Evolutionary conservation across 2,888 invertebrate genomes (phyloP), one percentile per base, ranked within the genome.

Genomic region (Stenolophus ochropezus): DNA sequence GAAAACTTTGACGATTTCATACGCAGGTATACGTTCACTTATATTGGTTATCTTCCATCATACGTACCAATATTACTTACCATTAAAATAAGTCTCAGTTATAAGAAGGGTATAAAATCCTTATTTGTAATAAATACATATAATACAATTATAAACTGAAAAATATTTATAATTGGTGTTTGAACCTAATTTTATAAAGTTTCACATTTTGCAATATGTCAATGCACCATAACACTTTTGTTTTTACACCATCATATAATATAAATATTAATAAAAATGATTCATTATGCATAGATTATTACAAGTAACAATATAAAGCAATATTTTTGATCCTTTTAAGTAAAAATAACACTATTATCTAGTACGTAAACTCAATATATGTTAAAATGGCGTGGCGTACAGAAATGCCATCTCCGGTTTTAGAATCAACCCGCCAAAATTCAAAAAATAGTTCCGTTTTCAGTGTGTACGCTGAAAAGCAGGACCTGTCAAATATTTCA

Each of bases 321-420:
- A 33, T 20, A 69, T 6, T 18, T 69, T n/a, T 14, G 0, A 21
- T n/a, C 20, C 11, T 0, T 73, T 18, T 58, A 58, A 56, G 56
- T 73, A 58, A 73, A 80, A 80, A 80, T 58, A 73, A 14, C 53
- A 53, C 56, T 33, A 56, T 53, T 20, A 23, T 73, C 53, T 27
- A 56, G 58, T 80, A 80, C 73, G 80, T 80, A 80, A 80, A 80
- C 80, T 73, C 51, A 80, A 73, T 27, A 18, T 73, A 74, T 53
- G 65, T 27, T 74, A 83, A 83, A 83, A 83, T 83, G 83, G 83
- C 83, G 83, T 83, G 83, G 83, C 82, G 16, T 77, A 61, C 58
- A 33, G 73, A 75, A 69, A 75, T 82, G 82, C 83, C 82, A 79
- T 80, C 83, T 83, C 82, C 83, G 81, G 82, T 82, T 58, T 69